Evolutionary conservation across 2,797 vertebrate genomes (phyloP).

Genomic region (Falco peregrinus): DNA sequence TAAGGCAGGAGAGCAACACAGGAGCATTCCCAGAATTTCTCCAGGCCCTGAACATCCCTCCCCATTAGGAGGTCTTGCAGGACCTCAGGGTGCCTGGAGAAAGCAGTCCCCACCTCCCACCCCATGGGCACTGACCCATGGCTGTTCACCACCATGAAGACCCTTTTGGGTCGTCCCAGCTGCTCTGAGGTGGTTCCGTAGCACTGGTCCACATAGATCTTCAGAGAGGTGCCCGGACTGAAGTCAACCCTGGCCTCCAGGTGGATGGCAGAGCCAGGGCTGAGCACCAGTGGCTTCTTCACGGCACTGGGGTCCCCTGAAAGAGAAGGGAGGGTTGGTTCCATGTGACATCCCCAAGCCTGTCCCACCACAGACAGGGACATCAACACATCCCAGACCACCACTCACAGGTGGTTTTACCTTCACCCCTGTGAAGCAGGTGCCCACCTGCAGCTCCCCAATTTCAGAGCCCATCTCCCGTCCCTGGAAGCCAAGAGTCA

Average conservation of each 20-base stretch:
- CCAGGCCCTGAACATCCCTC: neutral
- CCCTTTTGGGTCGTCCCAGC: constrained; percentile 21
- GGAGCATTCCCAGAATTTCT: neutral
- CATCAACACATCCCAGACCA: neutral
- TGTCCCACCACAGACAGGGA: neutral
- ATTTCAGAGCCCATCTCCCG: neutral
- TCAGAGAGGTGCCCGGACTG: constrained; percentile 74
- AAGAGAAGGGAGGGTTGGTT: neutral
- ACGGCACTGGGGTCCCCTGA: constrained; percentile 71
- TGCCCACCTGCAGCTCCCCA: neutral
- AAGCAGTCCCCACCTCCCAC: neutral
- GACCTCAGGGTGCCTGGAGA: neutral
- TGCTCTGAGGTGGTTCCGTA: constrained; percentile 52
- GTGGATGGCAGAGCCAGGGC: constrained; percentile 73
- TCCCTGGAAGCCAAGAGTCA: neutral
- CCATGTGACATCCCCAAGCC: too few relatives aligned
- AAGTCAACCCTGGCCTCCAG: constrained; percentile 82
- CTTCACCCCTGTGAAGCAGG: neutral
- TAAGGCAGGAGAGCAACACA: neutral
- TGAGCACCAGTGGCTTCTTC: constrained; percentile 63
- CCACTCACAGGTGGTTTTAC: neutral
- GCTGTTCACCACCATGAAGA: constrained; percentile 78
- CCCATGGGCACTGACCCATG: constrained; percentile 72
- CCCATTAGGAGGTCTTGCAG: neutral
- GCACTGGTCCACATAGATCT: constrained; percentile 82